Percentiles rank a stretch among this genome's conserved stretches.
Conservation (phyloP, 2,888 invertebrate genomes). For the Pilophorus perplexus region DNA sequence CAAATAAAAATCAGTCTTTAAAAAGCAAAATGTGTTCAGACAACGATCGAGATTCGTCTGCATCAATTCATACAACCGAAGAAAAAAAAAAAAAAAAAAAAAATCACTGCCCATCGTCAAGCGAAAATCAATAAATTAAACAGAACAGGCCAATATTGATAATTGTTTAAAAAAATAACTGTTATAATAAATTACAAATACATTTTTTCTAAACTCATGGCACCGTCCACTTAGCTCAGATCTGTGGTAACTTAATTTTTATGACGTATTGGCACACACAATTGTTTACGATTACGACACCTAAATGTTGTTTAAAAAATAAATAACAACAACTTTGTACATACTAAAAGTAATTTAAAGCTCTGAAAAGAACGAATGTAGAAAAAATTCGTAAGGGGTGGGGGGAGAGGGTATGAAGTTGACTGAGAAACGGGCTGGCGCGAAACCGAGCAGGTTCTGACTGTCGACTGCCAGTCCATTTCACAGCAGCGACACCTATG, state of each 20-base stretch:
- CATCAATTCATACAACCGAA: too few species aligned
- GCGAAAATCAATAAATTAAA: too few species aligned
- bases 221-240: conserved; percentile 32
- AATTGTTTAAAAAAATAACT: too few species aligned
- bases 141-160: too few species aligned
- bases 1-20: too few species aligned
- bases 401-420: background rate
- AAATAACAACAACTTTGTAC: background rate
- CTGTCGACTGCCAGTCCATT: too few species aligned
- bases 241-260: conserved; percentile 32
- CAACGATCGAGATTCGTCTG: too few species aligned
- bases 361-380: conserved; percentile 10
- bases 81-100: too few species aligned
- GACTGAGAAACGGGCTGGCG: background rate
- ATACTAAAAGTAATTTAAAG: conserved; percentile 33
- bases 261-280: conserved; percentile 30
- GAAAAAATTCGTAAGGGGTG: background rate
- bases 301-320: too few species aligned
- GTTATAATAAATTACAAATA: background rate
- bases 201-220: conserved; percentile 3
- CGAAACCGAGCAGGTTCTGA: too few species aligned
- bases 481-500: background rate
- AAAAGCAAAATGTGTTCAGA: too few species aligned
- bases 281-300: conserved; percentile 19
- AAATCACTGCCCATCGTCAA: too few species aligned